Base-by-base conservation (phyloP, 2,113 vertebrate species). In the Myrmophylax atrothorax region DNA sequence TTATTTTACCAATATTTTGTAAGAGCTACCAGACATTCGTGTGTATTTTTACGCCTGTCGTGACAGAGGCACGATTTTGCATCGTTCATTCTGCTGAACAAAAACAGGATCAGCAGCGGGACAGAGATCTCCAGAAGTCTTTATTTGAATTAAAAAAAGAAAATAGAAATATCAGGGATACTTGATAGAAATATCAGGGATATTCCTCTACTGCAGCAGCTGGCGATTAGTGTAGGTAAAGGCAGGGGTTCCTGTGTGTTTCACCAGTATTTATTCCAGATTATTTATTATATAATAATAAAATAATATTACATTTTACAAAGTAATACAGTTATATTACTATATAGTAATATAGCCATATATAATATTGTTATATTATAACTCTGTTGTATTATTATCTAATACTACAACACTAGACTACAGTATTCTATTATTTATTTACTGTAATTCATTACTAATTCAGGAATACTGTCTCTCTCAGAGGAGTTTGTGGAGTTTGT, bases 61-160 rank as follows among this genome's bases (percentile, higher is more conserved):
- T 12, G 68, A 2, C 31, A 25, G 56, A 47, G 0, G 12, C 1
- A 1, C 1, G 2, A 10, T 26, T 80, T 53, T 19, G 7, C 10
- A 0, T 12, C 7, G 5, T 44, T 35, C 4, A 9, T 37, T 63
- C n/a, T 28, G 53, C 23, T 7, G 56, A 25, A 14, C 12, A 37
- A 56, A 77, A 58, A 16, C 6, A 2, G 2, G 22, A 18, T 7
- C 59, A 5, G 23, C n/a, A 29, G 18, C 0, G 7, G n/a, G 38
- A 22, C 29, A 38, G 44, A 35, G 31, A 87, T 40, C 35, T 37
- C 63, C 7, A n/a, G 14, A 66, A 58, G 5, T 1, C 20, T 24
- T 31, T n/a, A n/a, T 28, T 47, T 16, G n/a, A 6, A 44, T 33
- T 24, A 31, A 8, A 49, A 81, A 24, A 3, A n/a, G n/a, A n/a